Percentiles rank a stretch among this genome's conserved stretches.
Conservation (phyloP, 2,797 vertebrate genomes). For the Erethizon dorsatum region DNA sequence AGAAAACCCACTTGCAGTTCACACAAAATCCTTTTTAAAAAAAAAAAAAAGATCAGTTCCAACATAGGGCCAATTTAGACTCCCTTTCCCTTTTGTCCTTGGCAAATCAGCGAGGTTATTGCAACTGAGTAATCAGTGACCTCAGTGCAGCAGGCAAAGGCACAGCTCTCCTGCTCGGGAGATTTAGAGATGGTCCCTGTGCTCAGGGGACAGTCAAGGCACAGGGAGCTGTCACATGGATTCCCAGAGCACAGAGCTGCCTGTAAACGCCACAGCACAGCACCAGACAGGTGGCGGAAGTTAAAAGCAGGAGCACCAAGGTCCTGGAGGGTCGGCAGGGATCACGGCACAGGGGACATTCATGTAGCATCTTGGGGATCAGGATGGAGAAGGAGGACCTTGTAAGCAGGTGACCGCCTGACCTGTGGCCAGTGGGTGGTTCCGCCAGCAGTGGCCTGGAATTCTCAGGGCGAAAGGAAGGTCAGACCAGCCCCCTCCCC, state of each 20-base stretch:
- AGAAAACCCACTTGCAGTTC: slow-evolving; percentile 52
- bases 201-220: not conserved
- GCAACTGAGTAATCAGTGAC: not conserved
- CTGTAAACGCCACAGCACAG: fast-evolving
- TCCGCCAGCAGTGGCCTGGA: not conserved
- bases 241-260: fast-evolving
- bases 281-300: fast-evolving
- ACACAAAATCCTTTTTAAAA: not conserved
- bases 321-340: fast-evolving
- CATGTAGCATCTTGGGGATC: too few species aligned
- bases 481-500: fast-evolving
- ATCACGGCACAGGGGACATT: fast-evolving
- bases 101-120: not conserved
- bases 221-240: too few species aligned
- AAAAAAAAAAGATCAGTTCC: not conserved
- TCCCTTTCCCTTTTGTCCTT: not conserved
- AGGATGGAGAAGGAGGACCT: not conserved
- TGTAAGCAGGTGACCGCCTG: fast-evolving
- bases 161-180: fast-evolving
- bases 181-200: not conserved
- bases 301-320: fast-evolving
- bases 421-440: too few species aligned
- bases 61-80: not conserved
- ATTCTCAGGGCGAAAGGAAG: not conserved
- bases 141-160: fast-evolving